Percentiles rank a stretch among this genome's conserved stretches.
Evolutionary conservation across 2,113 vertebrate species (phyloP).

Genomic region (Channa maculata): DNA sequence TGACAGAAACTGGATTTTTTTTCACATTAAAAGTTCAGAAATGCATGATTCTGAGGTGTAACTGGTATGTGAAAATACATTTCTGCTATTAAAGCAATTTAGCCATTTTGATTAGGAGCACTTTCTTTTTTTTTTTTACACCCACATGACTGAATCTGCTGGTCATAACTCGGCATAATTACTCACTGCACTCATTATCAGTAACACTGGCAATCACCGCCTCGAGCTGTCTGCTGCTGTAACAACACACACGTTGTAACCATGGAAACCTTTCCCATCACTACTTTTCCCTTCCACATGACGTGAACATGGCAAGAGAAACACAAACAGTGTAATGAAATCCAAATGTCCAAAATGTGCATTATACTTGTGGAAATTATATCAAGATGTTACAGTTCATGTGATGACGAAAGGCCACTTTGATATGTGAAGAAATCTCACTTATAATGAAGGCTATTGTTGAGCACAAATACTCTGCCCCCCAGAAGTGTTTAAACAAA

Average conservation of each 20-base stretch:
- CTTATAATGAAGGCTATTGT: neutral
- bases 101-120: no score
- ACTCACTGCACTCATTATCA: slow-evolving; percentile 23
- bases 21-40: no score
- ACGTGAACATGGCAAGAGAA: slow-evolving; percentile 3
- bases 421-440: neutral
- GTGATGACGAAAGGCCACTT: neutral
- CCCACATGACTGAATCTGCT: neutral
- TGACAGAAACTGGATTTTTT: no score
- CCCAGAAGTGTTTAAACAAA: no score
- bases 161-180: neutral
- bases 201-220: slow-evolving; percentile 8
- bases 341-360: neutral
- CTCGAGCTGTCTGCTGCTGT: slow-evolving; percentile 20
- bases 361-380: neutral
- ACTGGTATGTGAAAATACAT: no score
- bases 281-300: slow-evolving; percentile 7
- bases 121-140: neutral
- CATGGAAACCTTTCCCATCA: slow-evolving; percentile 47
- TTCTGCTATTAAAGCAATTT: no score
- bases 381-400: neutral
- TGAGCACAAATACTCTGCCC: no score
- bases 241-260: slow-evolving; percentile 33
- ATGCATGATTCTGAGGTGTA: no score
- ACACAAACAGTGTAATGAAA: neutral